Evolutionary conservation across 2,888 invertebrate species (phyloP).

Genomic region (Temnothorax rugatulus): DNA sequence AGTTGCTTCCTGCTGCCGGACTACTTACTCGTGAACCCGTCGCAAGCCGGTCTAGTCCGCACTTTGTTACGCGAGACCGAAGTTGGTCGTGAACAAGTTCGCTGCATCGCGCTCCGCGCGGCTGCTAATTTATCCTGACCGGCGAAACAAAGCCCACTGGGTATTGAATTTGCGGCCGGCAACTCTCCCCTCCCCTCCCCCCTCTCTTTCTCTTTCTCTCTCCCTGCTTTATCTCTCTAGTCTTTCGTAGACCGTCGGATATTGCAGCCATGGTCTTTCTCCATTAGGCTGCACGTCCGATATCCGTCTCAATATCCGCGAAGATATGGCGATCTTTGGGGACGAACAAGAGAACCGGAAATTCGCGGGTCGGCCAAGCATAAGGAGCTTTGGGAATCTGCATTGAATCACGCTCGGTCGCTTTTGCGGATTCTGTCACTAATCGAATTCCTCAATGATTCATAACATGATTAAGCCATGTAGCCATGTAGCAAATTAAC

Average conservation of each 20-base stretch:
- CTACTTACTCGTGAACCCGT: conserved; percentile 47
- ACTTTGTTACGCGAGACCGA: conserved; percentile 48
- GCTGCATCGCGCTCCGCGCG: conserved; percentile 24
- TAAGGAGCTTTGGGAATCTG: conserved; percentile 33
- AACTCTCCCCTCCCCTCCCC: conserved; percentile 37
- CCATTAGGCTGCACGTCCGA: conserved; percentile 40
- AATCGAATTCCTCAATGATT: conserved; percentile 27
- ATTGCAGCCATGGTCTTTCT: conserved; percentile 52
- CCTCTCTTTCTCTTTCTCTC: conserved; percentile 45
- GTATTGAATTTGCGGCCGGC: conserved; percentile 54
- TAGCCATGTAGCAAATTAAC: background rate
- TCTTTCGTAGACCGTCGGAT: conserved; percentile 46
- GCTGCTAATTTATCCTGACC: conserved; percentile 53
- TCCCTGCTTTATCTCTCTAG: conserved; percentile 39
- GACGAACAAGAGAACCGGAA: conserved; percentile 31
- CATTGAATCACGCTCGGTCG: conserved; percentile 35
- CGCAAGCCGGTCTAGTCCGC: conserved; percentile 31
- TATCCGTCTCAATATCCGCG: conserved; percentile 61
- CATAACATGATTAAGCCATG: background rate
- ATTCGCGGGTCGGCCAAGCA: conserved; percentile 29
- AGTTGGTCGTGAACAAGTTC: conserved; percentile 54
- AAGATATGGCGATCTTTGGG: conserved; percentile 45
- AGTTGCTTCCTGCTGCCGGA: conserved; percentile 34
- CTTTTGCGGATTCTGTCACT: conserved; percentile 1
- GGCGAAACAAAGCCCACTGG: conserved; percentile 46